Conservation (phyloP, 2,888 invertebrate species). For the Leptarthrus brevirostris region DNA sequence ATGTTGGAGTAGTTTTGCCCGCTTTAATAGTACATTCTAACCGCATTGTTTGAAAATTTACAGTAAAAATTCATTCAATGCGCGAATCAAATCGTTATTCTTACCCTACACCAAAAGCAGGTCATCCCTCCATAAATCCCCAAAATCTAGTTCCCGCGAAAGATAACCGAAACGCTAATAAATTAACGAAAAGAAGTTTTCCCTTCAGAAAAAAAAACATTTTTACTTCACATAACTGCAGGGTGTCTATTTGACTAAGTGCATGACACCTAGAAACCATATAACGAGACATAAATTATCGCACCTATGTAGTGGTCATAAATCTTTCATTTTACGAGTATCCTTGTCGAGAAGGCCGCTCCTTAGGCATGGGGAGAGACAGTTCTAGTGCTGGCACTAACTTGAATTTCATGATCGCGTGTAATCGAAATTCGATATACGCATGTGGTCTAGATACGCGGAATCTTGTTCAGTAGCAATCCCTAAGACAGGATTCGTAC, state of each 20-base stretch:
- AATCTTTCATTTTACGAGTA: conserved; percentile 48
- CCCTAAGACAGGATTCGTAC: background rate
- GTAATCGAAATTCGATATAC: conserved; percentile 48
- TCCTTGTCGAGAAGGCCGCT: conserved; percentile 10
- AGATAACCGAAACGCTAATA: background rate
- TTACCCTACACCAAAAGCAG: too few relatives aligned
- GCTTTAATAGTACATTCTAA: too few relatives aligned
- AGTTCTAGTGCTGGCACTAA: conserved; percentile 27
- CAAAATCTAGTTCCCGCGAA: background rate
- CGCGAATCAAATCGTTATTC: too few relatives aligned
- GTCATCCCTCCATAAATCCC: background rate
- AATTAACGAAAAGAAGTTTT: conserved; percentile 30
- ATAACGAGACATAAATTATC: conserved; percentile 51
- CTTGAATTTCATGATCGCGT: conserved; percentile 47
- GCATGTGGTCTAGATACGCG: conserved; percentile 18
- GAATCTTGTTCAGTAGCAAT: background rate
- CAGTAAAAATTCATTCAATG: too few relatives aligned
- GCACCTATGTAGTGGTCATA: conserved; percentile 47
- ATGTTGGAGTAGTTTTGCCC: too few relatives aligned
- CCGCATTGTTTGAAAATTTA: too few relatives aligned
- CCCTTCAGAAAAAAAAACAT: background rate
- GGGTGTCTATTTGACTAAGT: conserved; percentile 45
- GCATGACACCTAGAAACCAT: conserved; percentile 44
- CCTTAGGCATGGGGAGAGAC: conserved; percentile 6
- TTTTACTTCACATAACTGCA: conserved; percentile 35